Base-by-base conservation (phyloP, 1,140 invertebrate genomes). In the Drosophila kohkoa region DNA sequence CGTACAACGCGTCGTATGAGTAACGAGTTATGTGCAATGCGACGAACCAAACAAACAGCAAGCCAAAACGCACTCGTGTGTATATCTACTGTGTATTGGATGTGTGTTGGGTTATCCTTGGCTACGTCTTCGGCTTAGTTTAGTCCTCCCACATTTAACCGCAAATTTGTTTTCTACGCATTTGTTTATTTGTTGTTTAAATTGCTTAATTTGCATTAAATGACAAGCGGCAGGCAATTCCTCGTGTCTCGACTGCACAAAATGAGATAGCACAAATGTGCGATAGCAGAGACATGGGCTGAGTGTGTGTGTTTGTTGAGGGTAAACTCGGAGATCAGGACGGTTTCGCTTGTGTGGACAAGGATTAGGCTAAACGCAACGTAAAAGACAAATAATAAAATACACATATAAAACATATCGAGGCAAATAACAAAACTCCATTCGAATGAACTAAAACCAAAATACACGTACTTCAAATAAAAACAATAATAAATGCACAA, bases 191-290 rank as follows among this genome's bases (percentile, higher is more conserved):
- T 87, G 73, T 86, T 79, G 77, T 88, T 87, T 82, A 87, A 87
- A 87, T 87, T 87, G 80, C 87, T 80, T 88, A 88, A 88, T 87
- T 87, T 87, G 77, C 83, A 87, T 87, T 87, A 75, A 88, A 72
- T 72, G 83, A 80, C 76, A 72, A 68, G 66, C 72, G 54, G 51
- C 59, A 64, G 54, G 64, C 59, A 69, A 43, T 60, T n/a, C 66
- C 65, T 54, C 10, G 41, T 46, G 41, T 35, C 51, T 54, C n/a
- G 15, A 52, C 64, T 70, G 58, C 67, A 46, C 63, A 52, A 38
- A 35, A 45, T 60, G 20, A 48, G 46, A 48, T 48, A 48, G 46
- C 15, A 48, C 45, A 48, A 48, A 8, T 41, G 38, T 41, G 38
- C 11, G 38, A 41, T 41, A 11, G 7, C n/a, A 52, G 49, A 30